phyloP scores from a whole-genome alignment of 2,797 vertebrate species.

The Melanotaenia parkinsoni region DNA sequence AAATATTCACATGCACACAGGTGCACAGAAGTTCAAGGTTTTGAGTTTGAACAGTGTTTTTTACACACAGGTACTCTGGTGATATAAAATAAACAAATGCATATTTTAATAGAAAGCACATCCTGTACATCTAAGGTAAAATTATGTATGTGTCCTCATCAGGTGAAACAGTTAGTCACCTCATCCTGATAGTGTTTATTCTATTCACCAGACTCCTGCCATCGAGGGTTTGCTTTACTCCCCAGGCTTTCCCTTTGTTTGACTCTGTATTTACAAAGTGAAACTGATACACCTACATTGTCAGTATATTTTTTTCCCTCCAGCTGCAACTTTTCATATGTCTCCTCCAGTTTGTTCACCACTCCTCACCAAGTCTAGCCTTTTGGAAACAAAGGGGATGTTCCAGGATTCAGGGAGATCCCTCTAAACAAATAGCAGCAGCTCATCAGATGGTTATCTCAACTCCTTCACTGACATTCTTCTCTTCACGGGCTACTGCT shows the following conservation, averaged over 20 bases:
- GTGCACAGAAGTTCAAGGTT: slow-evolving; percentile 4
- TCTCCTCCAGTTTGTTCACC: slow-evolving; percentile 44
- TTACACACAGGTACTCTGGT: slow-evolving; percentile 28
- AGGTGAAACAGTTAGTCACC: slow-evolving; percentile 15
- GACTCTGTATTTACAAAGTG: slow-evolving; percentile 35
- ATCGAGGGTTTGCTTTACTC: slow-evolving; percentile 35
- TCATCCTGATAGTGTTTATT: slow-evolving; percentile 36
- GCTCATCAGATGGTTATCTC: slow-evolving; percentile 45
- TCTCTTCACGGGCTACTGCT: slow-evolving; percentile 11
- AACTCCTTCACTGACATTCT: slow-evolving; percentile 16
- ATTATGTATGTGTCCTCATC: neutral
- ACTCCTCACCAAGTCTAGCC: slow-evolving; percentile 21
- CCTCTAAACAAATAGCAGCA: slow-evolving; percentile 59
- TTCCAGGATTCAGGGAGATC: slow-evolving; percentile 42
- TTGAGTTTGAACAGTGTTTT: slow-evolving; percentile 17
- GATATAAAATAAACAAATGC: slow-evolving; percentile 32
- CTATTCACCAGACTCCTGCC: slow-evolving; percentile 10
- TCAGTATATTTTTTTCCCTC: neutral
- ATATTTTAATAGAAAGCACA: slow-evolving; percentile 57
- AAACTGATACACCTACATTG: slow-evolving; percentile 48
- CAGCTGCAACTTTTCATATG: slow-evolving; percentile 31
- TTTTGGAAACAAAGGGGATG: slow-evolving; percentile 25
- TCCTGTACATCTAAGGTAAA: slow-evolving; percentile 19
- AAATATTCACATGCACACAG: neutral
- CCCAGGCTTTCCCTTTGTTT: slow-evolving; percentile 19